Conservation (phyloP, 2,797 vertebrate species). For the Melanotaenia nigrans region DNA sequence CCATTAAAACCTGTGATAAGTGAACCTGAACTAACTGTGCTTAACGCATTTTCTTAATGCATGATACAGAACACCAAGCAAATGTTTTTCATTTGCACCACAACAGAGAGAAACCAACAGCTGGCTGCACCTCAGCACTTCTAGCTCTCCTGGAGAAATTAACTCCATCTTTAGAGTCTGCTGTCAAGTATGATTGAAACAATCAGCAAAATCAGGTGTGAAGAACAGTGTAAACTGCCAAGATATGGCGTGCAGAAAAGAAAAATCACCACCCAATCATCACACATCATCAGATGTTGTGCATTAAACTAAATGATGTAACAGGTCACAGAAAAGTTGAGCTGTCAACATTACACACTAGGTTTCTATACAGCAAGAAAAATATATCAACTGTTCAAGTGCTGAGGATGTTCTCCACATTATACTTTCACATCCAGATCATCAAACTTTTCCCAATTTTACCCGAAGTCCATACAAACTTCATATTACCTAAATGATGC, state of each 20-base stretch:
- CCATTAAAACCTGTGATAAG: not conserved
- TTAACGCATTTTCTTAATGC: too few relatives aligned
- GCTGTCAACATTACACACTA: not conserved
- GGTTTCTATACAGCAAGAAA: too few relatives aligned
- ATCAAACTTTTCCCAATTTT: not conserved
- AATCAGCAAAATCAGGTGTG: not conserved
- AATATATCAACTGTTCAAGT: too few relatives aligned
- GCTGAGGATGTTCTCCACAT: not conserved
- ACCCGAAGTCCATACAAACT: not conserved
- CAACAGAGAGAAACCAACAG: not conserved
- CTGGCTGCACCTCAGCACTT: not conserved
- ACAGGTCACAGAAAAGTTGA: not conserved
- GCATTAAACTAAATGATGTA: not conserved
- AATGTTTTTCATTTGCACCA: not conserved
- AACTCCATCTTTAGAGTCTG: not conserved
- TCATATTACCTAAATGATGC: not conserved
- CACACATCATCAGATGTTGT: not conserved
- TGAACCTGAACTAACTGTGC: not conserved
- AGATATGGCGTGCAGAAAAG: not conserved
- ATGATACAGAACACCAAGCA: not conserved
- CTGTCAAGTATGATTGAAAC: not conserved
- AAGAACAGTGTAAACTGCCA: not conserved
- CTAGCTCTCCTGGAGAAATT: not conserved
- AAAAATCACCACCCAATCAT: not conserved
- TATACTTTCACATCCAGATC: not conserved